Evolutionary conservation across 2,113 vertebrate genomes (phyloP), one percentile per base, ranked within the genome.

Genomic region (Oryzias melastigma): DNA sequence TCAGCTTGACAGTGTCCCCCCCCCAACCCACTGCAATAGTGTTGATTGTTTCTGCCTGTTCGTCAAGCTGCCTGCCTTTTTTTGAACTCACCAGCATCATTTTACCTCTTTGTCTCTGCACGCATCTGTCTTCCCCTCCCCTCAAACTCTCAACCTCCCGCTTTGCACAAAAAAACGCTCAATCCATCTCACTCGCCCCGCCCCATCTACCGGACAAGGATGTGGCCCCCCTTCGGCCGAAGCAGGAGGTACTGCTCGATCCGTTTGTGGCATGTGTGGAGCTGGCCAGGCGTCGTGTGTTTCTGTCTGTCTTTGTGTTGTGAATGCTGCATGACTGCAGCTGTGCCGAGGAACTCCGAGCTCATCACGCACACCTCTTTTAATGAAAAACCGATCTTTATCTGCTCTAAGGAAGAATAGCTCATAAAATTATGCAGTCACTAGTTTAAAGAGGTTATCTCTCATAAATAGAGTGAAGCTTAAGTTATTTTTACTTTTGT

Each of bases 201-300:
- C 68, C 66, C 87, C 86, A 87, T 92, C 91, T 94, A 91, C 93
- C 73, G 95, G 96, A 98, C 90, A 93, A 95, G 82, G 95, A 98
- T 90, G 92, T 92, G 91, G 94, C 94, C 75, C 58, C 42, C 78
- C 94, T 93, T 82, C 93, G 95, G 89, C 95, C 95, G 92, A 98
- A 97, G 91, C 96, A 98, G 93, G 96, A 98, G 96, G 96, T 98
- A 98, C 93, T 93, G 75, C 75, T 77, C 79, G 81, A 77, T 47
- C 69, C 63, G 75, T 87, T 66, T 68, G 69, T 58, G 66, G 68
- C 74, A 62, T 86, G 79, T 82, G 58, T 76, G 54, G 80, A 68
- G 45, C 24, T 68, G 59, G 62, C 46, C 57, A 62, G 71, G 62
- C 67, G 60, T 72, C 49, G 5, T 76, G 73, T 47, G 40, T 67